Base-by-base conservation (phyloP, 1,140 invertebrate species). In the Holotrichia oblita region DNA sequence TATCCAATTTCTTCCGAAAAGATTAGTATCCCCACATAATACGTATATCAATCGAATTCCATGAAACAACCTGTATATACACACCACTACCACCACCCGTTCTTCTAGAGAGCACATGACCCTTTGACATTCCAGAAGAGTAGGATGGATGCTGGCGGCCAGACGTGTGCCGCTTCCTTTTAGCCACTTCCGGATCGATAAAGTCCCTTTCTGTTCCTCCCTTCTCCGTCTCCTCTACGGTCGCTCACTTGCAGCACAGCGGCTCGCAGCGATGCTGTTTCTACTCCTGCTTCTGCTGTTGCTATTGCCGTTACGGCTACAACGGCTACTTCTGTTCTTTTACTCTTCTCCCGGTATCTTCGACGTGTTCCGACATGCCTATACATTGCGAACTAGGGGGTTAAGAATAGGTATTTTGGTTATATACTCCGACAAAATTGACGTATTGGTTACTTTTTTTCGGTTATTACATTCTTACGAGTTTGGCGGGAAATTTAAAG, bases 111-210 rank as follows among this genome's bases (percentile, higher is more conserved):
- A 44, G 73, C 41, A 41, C 41, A 74, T 74, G 73, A 74, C 73
- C 73, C 73, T 74, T 74, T 74, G 73, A 74, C 73, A 74, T 74
- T 74, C 73, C 73, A 40, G 73, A 74, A 74, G 73, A 74, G 73
- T 74, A 74, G 73, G 73, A 74, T 74, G 73, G 73, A 74, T 44
- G 73, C 73, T 74, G 73, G 40, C 73, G 73, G 73, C 73, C 73
- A 74, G 73, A 74, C 73, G 73, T 74, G 73, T 74, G 40, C 34
- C 40, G 40, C 41, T 74, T 44, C 73, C 41, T 74, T 74, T 74
- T 41, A 44, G 40, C 73, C 73, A 74, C 41, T 74, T 74, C 73
- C 73, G 73, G 73, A 74, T 74, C 73, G 73, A 74, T 74, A 74
- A 40, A 40, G 73, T 44, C 73, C 73, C 73, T 40, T 69, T 69